phyloP scores from a whole-genome alignment of 2,113 vertebrate genomes.

The Alouatta palliata region DNA sequence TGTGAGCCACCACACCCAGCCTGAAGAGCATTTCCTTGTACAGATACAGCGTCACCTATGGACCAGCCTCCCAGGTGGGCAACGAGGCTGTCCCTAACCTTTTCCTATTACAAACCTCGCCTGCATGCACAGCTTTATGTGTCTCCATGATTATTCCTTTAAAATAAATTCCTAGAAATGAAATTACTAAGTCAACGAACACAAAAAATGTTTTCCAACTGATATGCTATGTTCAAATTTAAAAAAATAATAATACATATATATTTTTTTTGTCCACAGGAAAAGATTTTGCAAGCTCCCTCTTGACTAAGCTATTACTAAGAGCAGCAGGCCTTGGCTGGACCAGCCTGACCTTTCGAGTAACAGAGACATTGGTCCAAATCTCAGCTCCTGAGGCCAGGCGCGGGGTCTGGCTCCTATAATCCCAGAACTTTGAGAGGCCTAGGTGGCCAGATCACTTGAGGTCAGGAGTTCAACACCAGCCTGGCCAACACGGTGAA shows the following conservation, averaged over 20 bases:
- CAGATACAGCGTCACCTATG: fast-evolving
- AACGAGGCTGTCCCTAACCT: background rate
- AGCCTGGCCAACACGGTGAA: no score
- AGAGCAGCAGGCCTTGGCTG: no score
- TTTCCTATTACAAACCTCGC: background rate
- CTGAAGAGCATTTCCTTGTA: background rate
- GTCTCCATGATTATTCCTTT: background rate
- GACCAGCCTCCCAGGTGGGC: background rate
- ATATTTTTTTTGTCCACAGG: background rate
- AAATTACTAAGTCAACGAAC: background rate
- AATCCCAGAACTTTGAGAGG: no score
- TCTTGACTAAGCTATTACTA: background rate
- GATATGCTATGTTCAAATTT: background rate
- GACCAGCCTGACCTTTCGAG: background rate
- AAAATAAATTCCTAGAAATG: background rate
- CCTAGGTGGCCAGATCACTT: no score
- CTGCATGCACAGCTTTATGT: fast-evolving
- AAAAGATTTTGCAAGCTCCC: background rate
- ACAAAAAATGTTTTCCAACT: background rate
- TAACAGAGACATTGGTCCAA: background rate
- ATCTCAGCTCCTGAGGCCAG: background rate
- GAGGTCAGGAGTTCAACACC: no score
- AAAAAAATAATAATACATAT: no score
- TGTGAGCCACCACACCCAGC: no score
- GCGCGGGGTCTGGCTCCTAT: no score